Percentiles rank a stretch among this genome's conserved stretches.
Evolutionary conservation across 2,888 invertebrate genomes (phyloP).

Genomic region (Lasioglossum vierecki): DNA sequence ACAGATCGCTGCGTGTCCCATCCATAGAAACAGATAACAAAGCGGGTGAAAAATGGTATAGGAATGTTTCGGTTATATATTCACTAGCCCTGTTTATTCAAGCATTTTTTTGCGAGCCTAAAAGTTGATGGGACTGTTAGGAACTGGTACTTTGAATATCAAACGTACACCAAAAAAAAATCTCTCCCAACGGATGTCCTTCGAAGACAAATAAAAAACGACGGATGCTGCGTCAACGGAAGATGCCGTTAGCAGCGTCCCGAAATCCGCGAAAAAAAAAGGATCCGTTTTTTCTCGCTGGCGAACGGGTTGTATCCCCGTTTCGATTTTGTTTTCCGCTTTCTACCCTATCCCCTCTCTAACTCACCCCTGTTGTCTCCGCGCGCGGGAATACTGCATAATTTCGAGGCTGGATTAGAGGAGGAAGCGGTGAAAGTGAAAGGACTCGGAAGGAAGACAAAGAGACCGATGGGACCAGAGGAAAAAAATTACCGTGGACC

Average conservation of each 20-base stretch:
- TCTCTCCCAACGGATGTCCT: constrained; percentile 34
- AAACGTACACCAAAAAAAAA: constrained; percentile 21
- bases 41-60: not conserved
- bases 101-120: too few species aligned
- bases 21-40: not conserved
- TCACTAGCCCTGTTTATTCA: not conserved
- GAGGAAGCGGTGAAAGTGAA: constrained; percentile 13
- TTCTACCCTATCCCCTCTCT: constrained; percentile 37
- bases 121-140: not conserved
- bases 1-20: not conserved
- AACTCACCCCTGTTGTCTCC: constrained; percentile 31
- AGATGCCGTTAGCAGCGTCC: constrained; percentile 65
- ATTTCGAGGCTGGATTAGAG: constrained; percentile 70
- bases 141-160: not conserved
- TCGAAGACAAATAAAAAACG: constrained; percentile 25
- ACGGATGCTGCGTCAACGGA: constrained; percentile 69
- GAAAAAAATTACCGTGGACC: constrained; percentile 54
- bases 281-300: constrained; percentile 51
- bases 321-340: constrained; percentile 73
- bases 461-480: constrained; percentile 33
- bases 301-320: constrained; percentile 69
- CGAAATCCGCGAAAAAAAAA: constrained; percentile 60
- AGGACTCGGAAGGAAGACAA: constrained; percentile 39
- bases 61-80: not conserved
- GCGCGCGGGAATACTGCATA: constrained; percentile 66